These are phyloP conservation scores for Helogale parvula DNA, from an alignment of 2,113 vertebrate species.

Conservation along the genomic window DNA sequence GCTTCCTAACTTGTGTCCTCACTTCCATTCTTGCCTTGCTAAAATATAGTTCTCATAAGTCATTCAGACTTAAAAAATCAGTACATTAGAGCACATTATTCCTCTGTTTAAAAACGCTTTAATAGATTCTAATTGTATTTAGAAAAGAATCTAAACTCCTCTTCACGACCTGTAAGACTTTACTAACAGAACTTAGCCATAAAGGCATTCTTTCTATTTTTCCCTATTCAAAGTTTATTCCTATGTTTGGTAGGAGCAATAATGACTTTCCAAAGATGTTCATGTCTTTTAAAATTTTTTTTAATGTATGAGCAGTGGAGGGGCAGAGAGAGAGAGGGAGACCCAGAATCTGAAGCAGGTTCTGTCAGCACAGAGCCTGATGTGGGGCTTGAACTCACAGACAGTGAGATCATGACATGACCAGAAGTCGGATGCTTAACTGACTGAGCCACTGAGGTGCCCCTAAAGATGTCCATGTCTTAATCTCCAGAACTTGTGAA, in stretches of 20 bases:
- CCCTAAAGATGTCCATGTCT: neutral
- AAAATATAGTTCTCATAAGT: neutral
- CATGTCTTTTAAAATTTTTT: neutral
- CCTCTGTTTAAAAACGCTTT: neutral
- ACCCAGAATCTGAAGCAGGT: no score
- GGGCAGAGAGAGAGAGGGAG: no score
- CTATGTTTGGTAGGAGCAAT: neutral
- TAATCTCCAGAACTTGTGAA: neutral
- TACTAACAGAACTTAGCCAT: neutral
- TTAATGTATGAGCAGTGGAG: no score
- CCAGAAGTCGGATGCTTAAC: no score
- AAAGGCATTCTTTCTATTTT: neutral
- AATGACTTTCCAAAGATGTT: neutral
- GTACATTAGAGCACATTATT: neutral
- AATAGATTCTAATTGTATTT: neutral
- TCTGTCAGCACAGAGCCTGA: no score
- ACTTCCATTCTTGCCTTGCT: neutral
- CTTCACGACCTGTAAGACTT: neutral
- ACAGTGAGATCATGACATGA: no score
- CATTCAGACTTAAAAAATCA: neutral
- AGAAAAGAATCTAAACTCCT: neutral
- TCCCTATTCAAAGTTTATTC: neutral
- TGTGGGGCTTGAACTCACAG: no score
- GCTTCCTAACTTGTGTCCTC: neutral
- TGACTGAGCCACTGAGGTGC: no score